Percentiles rank a stretch among this genome's conserved stretches.
Evolutionary conservation across 2,888 invertebrate genomes (phyloP).

Genomic region (Synergus umbraculus): DNA sequence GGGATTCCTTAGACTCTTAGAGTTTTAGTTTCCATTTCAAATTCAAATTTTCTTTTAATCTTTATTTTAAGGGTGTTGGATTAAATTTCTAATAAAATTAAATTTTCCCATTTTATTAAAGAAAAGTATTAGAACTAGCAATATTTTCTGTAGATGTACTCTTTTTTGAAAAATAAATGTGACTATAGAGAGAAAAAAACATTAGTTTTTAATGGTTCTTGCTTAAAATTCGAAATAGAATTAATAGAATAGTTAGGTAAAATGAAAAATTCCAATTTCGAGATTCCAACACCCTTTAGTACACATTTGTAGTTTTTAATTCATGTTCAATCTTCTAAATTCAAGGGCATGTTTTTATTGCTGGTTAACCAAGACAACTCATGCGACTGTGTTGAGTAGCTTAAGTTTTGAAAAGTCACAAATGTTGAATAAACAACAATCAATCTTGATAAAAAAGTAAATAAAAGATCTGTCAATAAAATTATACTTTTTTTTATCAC

Average conservation of each 20-base stretch:
- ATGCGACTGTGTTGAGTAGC: not conserved
- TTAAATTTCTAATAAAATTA: too few species aligned
- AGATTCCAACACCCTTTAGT: not conserved
- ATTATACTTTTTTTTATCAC: conserved; percentile 49
- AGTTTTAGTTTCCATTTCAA: not conserved
- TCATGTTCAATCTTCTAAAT: not conserved
- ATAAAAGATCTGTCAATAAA: not conserved
- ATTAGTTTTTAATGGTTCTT: too few species aligned
- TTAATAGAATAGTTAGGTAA: too few species aligned
- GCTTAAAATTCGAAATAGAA: too few species aligned
- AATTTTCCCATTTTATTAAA: too few species aligned
- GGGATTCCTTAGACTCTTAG: not conserved
- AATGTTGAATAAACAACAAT: not conserved
- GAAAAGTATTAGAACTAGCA: too few species aligned
- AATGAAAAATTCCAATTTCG: too few species aligned
- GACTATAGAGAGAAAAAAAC: too few species aligned
- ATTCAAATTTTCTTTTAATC: not conserved
- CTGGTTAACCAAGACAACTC: conserved; percentile 2
- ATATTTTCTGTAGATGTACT: too few species aligned
- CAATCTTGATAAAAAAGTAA: not conserved
- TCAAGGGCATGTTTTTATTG: not conserved
- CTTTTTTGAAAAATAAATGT: too few species aligned
- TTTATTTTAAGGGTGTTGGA: too few species aligned
- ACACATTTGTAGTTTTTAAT: not conserved
- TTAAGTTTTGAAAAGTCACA: not conserved